phyloP scores from a whole-genome alignment of 2,888 invertebrate species.

The Sipha maydis region DNA sequence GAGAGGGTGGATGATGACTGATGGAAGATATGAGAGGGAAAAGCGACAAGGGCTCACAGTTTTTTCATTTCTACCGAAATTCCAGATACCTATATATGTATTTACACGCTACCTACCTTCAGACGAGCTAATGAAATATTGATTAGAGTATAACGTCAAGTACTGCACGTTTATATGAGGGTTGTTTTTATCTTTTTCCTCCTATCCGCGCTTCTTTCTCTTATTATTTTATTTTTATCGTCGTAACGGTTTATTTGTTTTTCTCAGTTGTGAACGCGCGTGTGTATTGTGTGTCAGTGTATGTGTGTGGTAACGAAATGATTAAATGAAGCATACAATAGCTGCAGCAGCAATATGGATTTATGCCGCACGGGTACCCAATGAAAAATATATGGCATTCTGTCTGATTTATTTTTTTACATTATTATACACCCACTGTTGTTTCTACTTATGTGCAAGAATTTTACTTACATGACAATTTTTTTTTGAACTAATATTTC shows the following conservation, averaged over 20 bases:
- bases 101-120: background rate
- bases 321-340: conserved; percentile 24
- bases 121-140: conserved; percentile 54
- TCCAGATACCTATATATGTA: background rate
- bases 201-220: background rate
- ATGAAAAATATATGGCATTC: background rate
- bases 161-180: conserved; percentile 30
- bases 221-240: conserved; percentile 38
- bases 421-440: background rate
- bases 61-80: conserved; percentile 43
- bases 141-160: conserved; percentile 58
- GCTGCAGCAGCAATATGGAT: conserved; percentile 19
- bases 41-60: conserved; percentile 17
- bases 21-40: background rate
- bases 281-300: background rate
- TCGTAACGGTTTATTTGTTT: conserved; percentile 26
- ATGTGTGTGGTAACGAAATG: background rate
- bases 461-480: background rate
- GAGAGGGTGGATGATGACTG: background rate
- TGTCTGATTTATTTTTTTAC: background rate
- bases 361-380: background rate
- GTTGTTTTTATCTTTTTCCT: conserved; percentile 20
- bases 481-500: background rate
- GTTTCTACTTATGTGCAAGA: background rate
- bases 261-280: background rate